Conservation (phyloP, 1,140 invertebrate genomes). For the Brachionus koreanus region DNA sequence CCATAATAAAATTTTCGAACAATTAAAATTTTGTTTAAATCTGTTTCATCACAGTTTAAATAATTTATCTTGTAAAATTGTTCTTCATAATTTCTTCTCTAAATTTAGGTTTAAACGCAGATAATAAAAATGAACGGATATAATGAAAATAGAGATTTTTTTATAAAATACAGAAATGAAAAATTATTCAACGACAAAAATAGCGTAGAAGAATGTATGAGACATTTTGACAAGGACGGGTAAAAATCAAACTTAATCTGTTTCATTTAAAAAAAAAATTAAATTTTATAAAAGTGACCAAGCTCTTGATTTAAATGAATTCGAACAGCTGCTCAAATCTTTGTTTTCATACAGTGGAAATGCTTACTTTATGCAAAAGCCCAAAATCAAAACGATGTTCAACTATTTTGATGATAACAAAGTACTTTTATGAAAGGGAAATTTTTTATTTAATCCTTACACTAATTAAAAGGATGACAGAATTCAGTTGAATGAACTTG, state of each 20-base stretch:
- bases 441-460: not conserved
- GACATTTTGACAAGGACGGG: slow-evolving; percentile 31
- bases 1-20: not conserved
- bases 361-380: slow-evolving; percentile 40
- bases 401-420: slow-evolving; percentile 31
- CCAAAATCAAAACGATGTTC: slow-evolving; percentile 38
- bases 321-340: slow-evolving; percentile 28
- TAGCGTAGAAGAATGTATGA: slow-evolving; percentile 26
- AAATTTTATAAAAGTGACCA: slow-evolving; percentile 9
- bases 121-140: not conserved
- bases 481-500: not conserved
- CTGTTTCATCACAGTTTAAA: not conserved
- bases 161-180: slow-evolving; percentile 35
- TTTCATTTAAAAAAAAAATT: not conserved
- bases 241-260: not conserved
- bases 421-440: not conserved
- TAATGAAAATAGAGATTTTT: slow-evolving; percentile 27
- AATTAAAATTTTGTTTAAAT: not conserved
- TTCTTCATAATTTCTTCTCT: not conserved
- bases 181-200: slow-evolving; percentile 22
- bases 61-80: not conserved
- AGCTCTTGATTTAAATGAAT: slow-evolving; percentile 30
- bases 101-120: not conserved
- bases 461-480: slow-evolving; percentile 5
- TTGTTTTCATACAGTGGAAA: slow-evolving; percentile 35